Base-by-base conservation (phyloP, 1,140 invertebrate genomes). In the Danaus melanippus region DNA sequence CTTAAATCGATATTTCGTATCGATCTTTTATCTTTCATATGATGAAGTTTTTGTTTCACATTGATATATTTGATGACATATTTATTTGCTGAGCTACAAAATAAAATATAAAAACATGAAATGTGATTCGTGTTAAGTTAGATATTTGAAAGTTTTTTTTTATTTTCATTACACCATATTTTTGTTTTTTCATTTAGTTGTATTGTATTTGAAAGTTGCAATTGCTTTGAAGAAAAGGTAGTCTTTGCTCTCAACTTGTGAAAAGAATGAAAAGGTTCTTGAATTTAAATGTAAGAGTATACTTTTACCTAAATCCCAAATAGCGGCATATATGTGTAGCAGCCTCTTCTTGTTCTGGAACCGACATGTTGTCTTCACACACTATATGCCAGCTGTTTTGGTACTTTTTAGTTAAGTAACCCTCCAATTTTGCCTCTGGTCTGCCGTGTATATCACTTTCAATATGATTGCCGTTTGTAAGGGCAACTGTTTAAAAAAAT, bases 391-490 rank as follows among this genome's bases (percentile, higher is more conserved):
- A 95, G 39, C 80, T 56, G 9, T 89, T 90, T 11, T 89, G 69
- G 9, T 80, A 64, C 58, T 89, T 90, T 58, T 87, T 79, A 0
- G 90, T 89, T 42, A 94, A 60, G 51, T 92, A 87, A 43, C 93
- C 93, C 61, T 89, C 81, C 12, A 74, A 71, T 50, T 86, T 89
- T 8, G 92, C 76, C 59, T 86, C 67, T 7, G 93, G 91, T 58
- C 84, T 82, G 46, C 83, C 76, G 53, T 92, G 90, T 40, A 83
- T 69, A 65, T 93, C 91, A 42, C 90, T 67, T 42, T 78, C 64
- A 8, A 94, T 71, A 40, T 84, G 85, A 21, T 88, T 74, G 1
- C 91, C 92, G 76, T 93, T 88, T 1, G 91, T 90, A 39, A 94
- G 72, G 15, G 91, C 79, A 80, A 90, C 93, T 93, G 21, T 32